Evolutionary conservation across 2,113 vertebrate species (phyloP), one percentile per base, ranked within the genome.

Genomic region (Engystomops pustulosus): DNA sequence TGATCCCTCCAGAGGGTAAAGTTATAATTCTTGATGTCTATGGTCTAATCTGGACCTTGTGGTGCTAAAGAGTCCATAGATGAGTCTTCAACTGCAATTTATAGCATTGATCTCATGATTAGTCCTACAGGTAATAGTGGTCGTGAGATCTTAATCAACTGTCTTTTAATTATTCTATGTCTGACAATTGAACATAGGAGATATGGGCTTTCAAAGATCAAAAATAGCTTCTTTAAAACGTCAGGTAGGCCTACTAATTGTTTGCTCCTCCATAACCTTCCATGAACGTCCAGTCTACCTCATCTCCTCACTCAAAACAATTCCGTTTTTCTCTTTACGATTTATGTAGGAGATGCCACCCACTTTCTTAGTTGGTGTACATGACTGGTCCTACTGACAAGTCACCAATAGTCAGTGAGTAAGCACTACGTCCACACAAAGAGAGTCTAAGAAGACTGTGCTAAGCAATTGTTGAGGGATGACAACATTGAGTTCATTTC

Each of bases 371-470:
- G n/a, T 76, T 41, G 44, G 53, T 32, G 12, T 20, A 32, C 30
- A 20, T 45, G 58, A 67, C 81, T 30, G 17, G 18, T 9, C 12
- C 12, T 55, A 62, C 82, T 68, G 70, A 25, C 53, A 76, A n/a
- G 81, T 36, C 81, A 67, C 20, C 27, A n/a, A 27, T 3, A 30
- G 15, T 15, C 32, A 45, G 47, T 85, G 47, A 69, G 44, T 58
- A 45, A 58, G 45, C 23, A 55, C 34, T 41, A 69, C 7, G n/a
- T 6, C n/a, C 34, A 32, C 36, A 32, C 36, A 30, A 14, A 51
- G 70, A 70, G 30, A 81, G 47, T 45, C 65, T 70, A 51, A 69
- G 17, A 27, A 20, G 38, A 81, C 38, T 45, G 20, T 30, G 58
- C 38, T 41, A 5, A 8, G 38, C 8, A 41, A 41, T 2, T 34